phyloP scores from a whole-genome alignment of 2,113 vertebrate species.

The Sebastes schlegelii region DNA sequence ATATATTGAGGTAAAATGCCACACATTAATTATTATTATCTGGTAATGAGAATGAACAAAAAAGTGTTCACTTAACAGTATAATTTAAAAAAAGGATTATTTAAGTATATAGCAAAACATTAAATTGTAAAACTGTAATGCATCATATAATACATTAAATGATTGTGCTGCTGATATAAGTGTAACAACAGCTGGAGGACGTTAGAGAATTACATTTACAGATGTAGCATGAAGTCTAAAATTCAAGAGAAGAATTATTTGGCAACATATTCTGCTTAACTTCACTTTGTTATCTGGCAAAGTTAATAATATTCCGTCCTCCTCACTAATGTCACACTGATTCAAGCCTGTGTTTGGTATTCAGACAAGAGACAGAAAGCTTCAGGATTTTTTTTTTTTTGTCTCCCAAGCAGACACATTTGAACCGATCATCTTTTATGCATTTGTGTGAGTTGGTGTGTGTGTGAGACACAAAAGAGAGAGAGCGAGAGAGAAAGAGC shows the following conservation, averaged over 20 bases:
- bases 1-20: not conserved
- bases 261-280: slow-evolving; percentile 1
- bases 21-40: slow-evolving; percentile 10
- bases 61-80: not conserved
- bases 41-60: not conserved
- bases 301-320: slow-evolving; percentile 14
- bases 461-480: slow-evolving; percentile 39
- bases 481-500: slow-evolving; percentile 44
- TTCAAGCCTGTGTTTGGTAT: slow-evolving; percentile 10
- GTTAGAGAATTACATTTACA: not conserved
- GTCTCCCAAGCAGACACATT: slow-evolving; percentile 52
- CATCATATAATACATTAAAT: not conserved
- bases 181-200: not conserved
- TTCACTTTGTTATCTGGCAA: slow-evolving; percentile 20
- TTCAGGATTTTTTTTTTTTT: slow-evolving; percentile 21
- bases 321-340: slow-evolving; percentile 30
- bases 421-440: slow-evolving; percentile 61
- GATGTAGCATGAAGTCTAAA: not conserved
- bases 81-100: not conserved
- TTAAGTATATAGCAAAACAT: not conserved
- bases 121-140: not conserved
- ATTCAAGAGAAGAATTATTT: slow-evolving; percentile 4
- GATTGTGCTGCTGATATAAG: not conserved
- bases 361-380: slow-evolving; percentile 19
- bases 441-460: not conserved